Percentiles rank a stretch among this genome's conserved stretches.
phyloP scores from a whole-genome alignment of 30 jellyfish, hydroid and myxozoan genomes.

The Hydra vulgaris region DNA sequence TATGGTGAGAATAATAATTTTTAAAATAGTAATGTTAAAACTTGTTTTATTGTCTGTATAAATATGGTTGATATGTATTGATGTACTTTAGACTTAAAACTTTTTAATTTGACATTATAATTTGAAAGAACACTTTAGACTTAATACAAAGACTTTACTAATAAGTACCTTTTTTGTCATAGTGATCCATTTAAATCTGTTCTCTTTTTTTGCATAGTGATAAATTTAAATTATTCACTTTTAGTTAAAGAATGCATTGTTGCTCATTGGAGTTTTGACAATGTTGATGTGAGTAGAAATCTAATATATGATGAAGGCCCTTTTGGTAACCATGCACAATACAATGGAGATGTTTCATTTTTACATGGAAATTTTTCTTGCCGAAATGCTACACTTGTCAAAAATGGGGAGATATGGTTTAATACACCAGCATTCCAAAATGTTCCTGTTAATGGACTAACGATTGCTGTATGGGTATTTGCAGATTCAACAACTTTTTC shows the following conservation, averaged over 20 bases:
- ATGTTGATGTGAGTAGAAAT: slow-evolving; percentile 44
- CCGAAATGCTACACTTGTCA: slow-evolving; percentile 55
- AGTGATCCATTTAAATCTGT: no score
- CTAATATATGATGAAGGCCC: slow-evolving; percentile 89
- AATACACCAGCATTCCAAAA: slow-evolving; percentile 61
- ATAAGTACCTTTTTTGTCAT: no score
- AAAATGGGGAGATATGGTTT: slow-evolving; percentile 57
- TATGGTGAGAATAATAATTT: no score
- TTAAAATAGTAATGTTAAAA: no score
- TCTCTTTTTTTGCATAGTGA: no score
- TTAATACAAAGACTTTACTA: no score
- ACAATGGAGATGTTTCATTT: slow-evolving; percentile 51
- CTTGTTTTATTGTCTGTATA: no score
- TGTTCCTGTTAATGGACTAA: slow-evolving; percentile 56
- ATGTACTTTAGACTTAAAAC: no score
- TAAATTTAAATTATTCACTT: neutral
- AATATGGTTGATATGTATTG: no score
- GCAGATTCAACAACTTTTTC: slow-evolving; percentile 41
- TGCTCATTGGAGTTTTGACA: slow-evolving; percentile 90
- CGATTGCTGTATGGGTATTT: slow-evolving; percentile 87
- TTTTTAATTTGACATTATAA: no score
- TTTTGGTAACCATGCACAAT: slow-evolving; percentile 61
- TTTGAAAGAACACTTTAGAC: no score
- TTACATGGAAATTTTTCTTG: slow-evolving; percentile 75
- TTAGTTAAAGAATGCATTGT: slow-evolving; percentile 74